Evolutionary conservation across 2,113 vertebrate genomes (phyloP), one percentile per base, ranked within the genome.

Genomic region (Eudyptes chrysolophus): DNA sequence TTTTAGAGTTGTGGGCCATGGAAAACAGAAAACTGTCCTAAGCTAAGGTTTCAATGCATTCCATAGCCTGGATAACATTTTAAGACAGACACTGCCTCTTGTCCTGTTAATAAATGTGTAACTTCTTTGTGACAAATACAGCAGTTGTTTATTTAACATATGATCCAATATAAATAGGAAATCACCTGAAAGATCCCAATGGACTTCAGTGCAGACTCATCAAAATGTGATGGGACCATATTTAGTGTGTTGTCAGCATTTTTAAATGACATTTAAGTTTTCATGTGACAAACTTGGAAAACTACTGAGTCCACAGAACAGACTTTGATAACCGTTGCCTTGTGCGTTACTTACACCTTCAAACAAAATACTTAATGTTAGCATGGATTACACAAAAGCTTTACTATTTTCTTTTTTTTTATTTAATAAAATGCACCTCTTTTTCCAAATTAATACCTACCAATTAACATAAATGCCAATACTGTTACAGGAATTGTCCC

Each of bases 231-330:
- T 44, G 10, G 60, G 57, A 91, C 92, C 52, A 49, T 87, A 94
- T 60, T 97, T 97, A 97, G 84, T 78, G 61, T 89, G 30, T 55
- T 90, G 94, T 95, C 88, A 96, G 86, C 77, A 89, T 92, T 95
- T 94, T 81, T 6, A 82, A 95, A 89, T 84, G 69, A 69, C 51
- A 30, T 86, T 83, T 93, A 92, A 65, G 42, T 84, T 94, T 90
- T 75, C 51, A 55, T 64, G n/a, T 78, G 79, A 71, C 60, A 30
- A 94, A 85, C n/a, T 95, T 70, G 29, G 36, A 78, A 87, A 92
- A 91, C 36, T 87, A 82, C 40, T 68, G 87, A 89, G 46, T 84
- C 20, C 66, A 61, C 66, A 64, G 49, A 76, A 75, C 4, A 61
- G 32, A 49, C 30, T 84, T 92, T 57, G 61, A 65, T 64, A 92